phyloP scores from a whole-genome alignment of 35 echinoderm and acorn worm species.

The Diadema setosum region DNA sequence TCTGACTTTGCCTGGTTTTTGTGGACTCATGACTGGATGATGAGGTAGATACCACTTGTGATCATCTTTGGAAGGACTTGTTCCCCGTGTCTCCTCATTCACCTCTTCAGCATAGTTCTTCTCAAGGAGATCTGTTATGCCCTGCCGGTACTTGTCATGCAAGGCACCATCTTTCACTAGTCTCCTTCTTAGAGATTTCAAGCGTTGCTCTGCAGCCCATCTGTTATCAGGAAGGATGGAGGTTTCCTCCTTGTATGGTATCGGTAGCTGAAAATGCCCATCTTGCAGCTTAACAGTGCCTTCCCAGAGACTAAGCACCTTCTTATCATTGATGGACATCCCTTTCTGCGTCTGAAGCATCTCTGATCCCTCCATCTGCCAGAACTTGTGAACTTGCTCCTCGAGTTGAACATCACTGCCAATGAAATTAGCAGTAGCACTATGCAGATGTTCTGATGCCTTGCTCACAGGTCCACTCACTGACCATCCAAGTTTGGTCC shows the following conservation, averaged over 20 bases:
- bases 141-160: background rate
- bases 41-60: slow-evolving; percentile 44
- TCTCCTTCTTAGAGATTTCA: slow-evolving; percentile 1
- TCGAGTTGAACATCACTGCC: background rate
- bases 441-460: background rate
- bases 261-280: slow-evolving; percentile 55
- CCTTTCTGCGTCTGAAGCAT: background rate
- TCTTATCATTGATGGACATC: background rate
- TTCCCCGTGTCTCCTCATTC: background rate
- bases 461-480: slow-evolving; percentile 32
- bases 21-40: slow-evolving; percentile 20
- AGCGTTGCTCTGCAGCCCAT: slow-evolving; percentile 31
- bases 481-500: slow-evolving; percentile 49
- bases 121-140: background rate
- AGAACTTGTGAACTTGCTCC: slow-evolving; percentile 22
- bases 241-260: slow-evolving; percentile 23
- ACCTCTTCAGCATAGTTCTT: slow-evolving; percentile 40
- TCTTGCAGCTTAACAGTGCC: too few relatives aligned
- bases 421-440: background rate
- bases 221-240: slow-evolving; percentile 25
- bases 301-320: too few relatives aligned
- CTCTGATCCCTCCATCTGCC: background rate
- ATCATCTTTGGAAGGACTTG: background rate
- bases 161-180: slow-evolving; percentile 17
- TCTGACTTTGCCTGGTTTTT: slow-evolving; percentile 31